Evolutionary conservation across 2,888 invertebrate species (phyloP).

Genomic region (Mythimna impura): DNA sequence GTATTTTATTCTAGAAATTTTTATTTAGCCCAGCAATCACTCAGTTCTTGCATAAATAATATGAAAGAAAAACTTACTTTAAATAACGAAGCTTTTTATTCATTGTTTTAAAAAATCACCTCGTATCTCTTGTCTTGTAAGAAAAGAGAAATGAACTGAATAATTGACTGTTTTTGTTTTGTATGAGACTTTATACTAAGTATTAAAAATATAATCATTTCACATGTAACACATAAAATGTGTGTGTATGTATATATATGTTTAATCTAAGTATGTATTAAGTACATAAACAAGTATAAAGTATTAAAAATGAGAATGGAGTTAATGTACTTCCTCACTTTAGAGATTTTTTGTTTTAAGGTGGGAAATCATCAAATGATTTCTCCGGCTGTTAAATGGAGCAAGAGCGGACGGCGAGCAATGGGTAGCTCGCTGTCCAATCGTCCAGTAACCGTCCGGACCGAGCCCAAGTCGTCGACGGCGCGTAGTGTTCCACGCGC

Average conservation of each 20-base stretch:
- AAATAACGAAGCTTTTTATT: not conserved
- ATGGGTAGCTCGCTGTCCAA: too few species aligned
- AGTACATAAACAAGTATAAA: too few species aligned
- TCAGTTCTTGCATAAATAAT: not conserved
- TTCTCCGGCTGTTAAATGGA: too few species aligned
- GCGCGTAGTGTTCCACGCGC: too few species aligned
- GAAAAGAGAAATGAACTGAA: not conserved
- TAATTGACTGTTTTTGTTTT: not conserved
- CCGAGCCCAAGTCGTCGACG: too few species aligned
- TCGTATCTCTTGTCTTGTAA: too few species aligned
- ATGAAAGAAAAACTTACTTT: not conserved
- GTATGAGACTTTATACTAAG: not conserved
- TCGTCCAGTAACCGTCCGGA: too few species aligned
- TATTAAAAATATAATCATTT: not conserved
- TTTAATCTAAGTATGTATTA: too few species aligned
- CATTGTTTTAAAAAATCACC: not conserved
- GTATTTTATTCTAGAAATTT: slow-evolving; percentile 27
- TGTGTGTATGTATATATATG: not conserved
- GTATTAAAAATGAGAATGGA: too few species aligned
- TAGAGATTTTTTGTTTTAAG: too few species aligned
- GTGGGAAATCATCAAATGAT: too few species aligned
- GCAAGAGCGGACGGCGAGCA: too few species aligned
- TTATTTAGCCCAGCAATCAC: not conserved
- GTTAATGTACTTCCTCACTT: not conserved
- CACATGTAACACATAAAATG: not conserved